A percentile compares a stretch with the other conserved stretches of the same genome.
Evolutionary conservation across 2,888 invertebrate genomes (phyloP).

Genomic region (Anaspis maculata): DNA sequence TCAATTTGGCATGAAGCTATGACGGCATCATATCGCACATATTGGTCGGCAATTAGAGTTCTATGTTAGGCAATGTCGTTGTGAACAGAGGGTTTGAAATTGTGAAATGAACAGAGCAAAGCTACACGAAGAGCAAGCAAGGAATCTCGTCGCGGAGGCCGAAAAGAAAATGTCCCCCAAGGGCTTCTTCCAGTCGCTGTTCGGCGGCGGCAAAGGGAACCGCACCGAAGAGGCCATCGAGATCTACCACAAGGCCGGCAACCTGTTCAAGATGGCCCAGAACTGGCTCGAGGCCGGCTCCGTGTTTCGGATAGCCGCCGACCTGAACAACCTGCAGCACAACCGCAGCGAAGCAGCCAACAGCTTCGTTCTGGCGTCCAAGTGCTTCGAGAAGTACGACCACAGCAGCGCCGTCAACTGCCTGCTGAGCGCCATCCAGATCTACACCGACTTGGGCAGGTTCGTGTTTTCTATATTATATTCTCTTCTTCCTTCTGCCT

Average conservation of each 20-base stretch:
- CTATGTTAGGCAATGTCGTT: too few relatives aligned
- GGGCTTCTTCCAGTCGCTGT: slow-evolving; percentile 79
- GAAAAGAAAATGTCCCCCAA: slow-evolving; percentile 85
- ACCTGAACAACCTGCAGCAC: slow-evolving; percentile 72
- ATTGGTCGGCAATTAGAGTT: too few relatives aligned
- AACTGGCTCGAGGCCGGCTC: slow-evolving; percentile 92
- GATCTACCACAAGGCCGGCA: slow-evolving; percentile 88
- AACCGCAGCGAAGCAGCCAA: slow-evolving; percentile 89
- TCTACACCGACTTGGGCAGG: slow-evolving; percentile 87
- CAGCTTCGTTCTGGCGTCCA: slow-evolving; percentile 88
- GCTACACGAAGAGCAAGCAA: slow-evolving; percentile 8
- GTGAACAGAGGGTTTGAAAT: too few relatives aligned
- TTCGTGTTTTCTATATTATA: too few relatives aligned
- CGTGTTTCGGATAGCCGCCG: slow-evolving; percentile 85
- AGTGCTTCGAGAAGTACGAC: slow-evolving; percentile 82
- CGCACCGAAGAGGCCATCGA: slow-evolving; percentile 83
- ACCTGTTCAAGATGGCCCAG: slow-evolving; percentile 95
- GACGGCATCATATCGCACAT: too few relatives aligned
- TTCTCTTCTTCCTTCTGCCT: too few relatives aligned
- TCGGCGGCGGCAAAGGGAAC: slow-evolving; percentile 75
- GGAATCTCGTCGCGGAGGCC: slow-evolving; percentile 53
- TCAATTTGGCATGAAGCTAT: too few relatives aligned
- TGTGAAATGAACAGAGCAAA: too few relatives aligned
- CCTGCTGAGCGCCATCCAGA: slow-evolving; percentile 85
- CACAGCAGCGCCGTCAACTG: slow-evolving; percentile 79